A percentile compares a stretch with the other conserved stretches of the same genome.
These are phyloP conservation scores for Platorchestia sp. DNA, from an alignment of 1,140 invertebrate species.

Conservation along the genomic window DNA sequence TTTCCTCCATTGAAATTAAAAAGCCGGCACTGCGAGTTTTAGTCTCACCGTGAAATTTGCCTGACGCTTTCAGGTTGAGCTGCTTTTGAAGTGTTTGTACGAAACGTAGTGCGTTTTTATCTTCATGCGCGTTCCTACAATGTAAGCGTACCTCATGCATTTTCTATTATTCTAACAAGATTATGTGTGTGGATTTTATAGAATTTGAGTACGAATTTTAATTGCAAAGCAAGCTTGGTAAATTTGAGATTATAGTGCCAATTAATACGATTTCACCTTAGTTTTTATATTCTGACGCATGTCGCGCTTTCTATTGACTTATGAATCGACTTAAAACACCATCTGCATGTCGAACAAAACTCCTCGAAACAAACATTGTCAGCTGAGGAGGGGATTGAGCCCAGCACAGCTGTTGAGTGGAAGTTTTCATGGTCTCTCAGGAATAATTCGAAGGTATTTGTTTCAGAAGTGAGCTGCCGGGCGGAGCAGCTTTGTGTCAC, in stretches of 20 bases:
- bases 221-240: background rate
- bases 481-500: background rate
- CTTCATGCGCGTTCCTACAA: background rate
- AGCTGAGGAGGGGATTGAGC: background rate
- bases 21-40: background rate
- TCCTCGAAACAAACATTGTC: background rate
- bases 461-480: conserved; percentile 34
- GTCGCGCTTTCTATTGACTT: background rate
- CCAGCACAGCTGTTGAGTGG: conserved; percentile 36
- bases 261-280: background rate
- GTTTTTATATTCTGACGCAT: background rate
- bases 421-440: conserved; percentile 15
- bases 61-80: background rate
- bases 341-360: background rate
- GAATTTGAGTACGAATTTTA: background rate
- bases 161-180: background rate
- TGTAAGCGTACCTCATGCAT: background rate
- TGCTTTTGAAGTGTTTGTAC: background rate
- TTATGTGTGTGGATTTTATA: background rate
- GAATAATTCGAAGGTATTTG: conserved; percentile 50
- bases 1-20: background rate
- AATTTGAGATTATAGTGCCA: no score
- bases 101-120: background rate
- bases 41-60: background rate
- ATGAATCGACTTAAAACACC: background rate